These are phyloP conservation scores for Panagrolaimus sp. DNA, from an alignment of 1,140 invertebrate genomes.

Conservation along the genomic window DNA sequence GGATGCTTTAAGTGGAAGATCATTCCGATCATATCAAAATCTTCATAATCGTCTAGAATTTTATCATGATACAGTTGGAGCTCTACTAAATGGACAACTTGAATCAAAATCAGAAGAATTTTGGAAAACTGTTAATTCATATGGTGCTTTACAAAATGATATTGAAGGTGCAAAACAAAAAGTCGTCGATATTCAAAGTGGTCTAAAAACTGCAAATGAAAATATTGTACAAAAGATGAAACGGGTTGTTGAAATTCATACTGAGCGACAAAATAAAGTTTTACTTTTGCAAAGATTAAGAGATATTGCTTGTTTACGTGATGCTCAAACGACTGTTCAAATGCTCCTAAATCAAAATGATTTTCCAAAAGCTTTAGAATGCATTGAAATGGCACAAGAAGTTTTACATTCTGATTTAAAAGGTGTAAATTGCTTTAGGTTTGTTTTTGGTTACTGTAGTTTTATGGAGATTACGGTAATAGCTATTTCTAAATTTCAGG, in stretches of 20 bases:
- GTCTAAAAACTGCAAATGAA: constrained; percentile 40
- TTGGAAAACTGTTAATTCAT: constrained; percentile 57
- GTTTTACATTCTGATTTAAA: constrained; percentile 79
- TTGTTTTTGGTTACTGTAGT: background rate
- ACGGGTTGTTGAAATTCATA: constrained; percentile 60
- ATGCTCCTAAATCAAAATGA: constrained; percentile 86
- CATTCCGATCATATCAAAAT: constrained; percentile 47
- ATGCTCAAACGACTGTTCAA: constrained; percentile 95
- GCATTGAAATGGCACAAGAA: constrained; percentile 92
- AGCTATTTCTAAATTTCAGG: constrained; percentile 61
- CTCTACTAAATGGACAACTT: constrained; percentile 50
- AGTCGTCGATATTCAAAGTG: constrained; percentile 33
- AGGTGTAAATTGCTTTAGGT: constrained; percentile 83
- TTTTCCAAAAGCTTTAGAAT: constrained; percentile 90
- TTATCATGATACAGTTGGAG: constrained; percentile 53
- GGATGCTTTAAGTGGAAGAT: constrained; percentile 38
- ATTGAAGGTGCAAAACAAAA: constrained; percentile 33
- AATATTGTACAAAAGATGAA: constrained; percentile 38
- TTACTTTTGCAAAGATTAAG: constrained; percentile 44
- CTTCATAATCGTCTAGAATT: constrained; percentile 50
- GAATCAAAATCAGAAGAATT: constrained; percentile 55
- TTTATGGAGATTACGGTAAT: background rate
- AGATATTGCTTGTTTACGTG: constrained; percentile 69
- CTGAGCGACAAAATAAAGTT: constrained; percentile 61
- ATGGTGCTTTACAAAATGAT: constrained; percentile 49